These are phyloP conservation scores for Rhincodon typus DNA, from an alignment of 2,797 vertebrate genomes.

Conservation along the genomic window DNA sequence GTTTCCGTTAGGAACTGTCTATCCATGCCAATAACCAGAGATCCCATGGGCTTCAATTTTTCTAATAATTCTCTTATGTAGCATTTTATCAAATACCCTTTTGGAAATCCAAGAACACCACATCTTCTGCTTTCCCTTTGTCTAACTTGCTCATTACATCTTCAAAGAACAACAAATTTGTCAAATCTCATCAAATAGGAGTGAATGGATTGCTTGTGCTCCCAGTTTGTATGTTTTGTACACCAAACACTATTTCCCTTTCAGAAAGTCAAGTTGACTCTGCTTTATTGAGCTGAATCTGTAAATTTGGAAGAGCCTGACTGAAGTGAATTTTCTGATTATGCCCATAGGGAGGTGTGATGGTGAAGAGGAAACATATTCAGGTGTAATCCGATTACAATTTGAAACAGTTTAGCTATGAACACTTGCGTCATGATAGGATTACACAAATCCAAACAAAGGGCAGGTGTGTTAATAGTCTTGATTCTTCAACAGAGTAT, in stretches of 20 bases:
- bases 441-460: background rate
- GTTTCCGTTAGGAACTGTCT: background rate
- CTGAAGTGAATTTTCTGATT: background rate
- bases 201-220: no score
- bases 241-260: background rate
- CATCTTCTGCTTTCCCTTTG: background rate
- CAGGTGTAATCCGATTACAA: conserved; percentile 17
- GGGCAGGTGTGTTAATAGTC: background rate
- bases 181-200: background rate
- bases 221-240: no score
- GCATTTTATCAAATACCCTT: background rate
- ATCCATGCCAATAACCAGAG: background rate
- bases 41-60: no score
- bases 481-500: background rate
- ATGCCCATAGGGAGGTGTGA: background rate
- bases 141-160: background rate
- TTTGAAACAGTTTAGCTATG: conserved; percentile 4
- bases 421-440: background rate
- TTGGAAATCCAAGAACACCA: background rate
- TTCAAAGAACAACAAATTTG: background rate
- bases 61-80: no score
- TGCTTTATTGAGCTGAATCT: background rate
- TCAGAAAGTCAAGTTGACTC: background rate
- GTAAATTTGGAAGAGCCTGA: background rate
- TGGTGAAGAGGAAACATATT: background rate